Percentiles rank a stretch among this genome's conserved stretches.
Conservation (phyloP, 2,888 invertebrate species). For the Meteorus cinctellus region DNA sequence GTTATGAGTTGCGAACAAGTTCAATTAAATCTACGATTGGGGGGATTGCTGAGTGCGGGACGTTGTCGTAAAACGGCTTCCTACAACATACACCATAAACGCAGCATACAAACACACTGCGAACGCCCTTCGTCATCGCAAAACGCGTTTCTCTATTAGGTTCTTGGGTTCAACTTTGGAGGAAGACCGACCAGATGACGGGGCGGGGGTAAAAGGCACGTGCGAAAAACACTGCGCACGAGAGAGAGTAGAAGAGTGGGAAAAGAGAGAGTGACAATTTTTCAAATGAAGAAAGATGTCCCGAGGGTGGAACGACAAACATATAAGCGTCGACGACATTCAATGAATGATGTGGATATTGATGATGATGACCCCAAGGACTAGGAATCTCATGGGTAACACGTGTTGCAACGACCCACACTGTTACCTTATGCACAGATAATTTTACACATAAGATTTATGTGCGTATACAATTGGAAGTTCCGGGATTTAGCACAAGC, state of each 20-base stretch:
- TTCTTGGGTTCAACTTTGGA: slow-evolving; percentile 15
- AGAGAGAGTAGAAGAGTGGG: not conserved
- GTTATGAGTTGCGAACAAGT: slow-evolving; percentile 73
- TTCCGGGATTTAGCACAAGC: not conserved
- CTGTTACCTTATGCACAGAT: slow-evolving; percentile 18
- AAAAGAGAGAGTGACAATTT: slow-evolving; percentile 5
- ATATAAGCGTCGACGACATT: slow-evolving; percentile 19
- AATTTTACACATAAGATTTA: slow-evolving; percentile 30
- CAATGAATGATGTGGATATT: slow-evolving; percentile 24
- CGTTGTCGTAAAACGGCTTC: slow-evolving; percentile 46
- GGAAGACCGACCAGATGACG: slow-evolving; percentile 36
- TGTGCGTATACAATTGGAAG: not conserved
- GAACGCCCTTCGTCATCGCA: slow-evolving; percentile 29
- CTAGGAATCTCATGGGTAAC: slow-evolving; percentile 29
- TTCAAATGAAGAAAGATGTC: slow-evolving; percentile 6
- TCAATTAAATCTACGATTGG: slow-evolving; percentile 69
- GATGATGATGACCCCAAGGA: slow-evolving; percentile 33
- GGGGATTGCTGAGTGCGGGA: slow-evolving; percentile 16
- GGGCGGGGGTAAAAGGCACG: slow-evolving; percentile 18
- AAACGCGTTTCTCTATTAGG: not conserved
- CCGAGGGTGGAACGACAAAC: slow-evolving; percentile 21
- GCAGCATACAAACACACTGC: not conserved
- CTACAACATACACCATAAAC: slow-evolving; percentile 17
- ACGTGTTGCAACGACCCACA: slow-evolving; percentile 29
- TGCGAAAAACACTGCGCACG: not conserved